Evolutionary conservation across 2,797 vertebrate species (phyloP), one percentile per base, ranked within the genome.

Genomic region (Argyrosomus regius): DNA sequence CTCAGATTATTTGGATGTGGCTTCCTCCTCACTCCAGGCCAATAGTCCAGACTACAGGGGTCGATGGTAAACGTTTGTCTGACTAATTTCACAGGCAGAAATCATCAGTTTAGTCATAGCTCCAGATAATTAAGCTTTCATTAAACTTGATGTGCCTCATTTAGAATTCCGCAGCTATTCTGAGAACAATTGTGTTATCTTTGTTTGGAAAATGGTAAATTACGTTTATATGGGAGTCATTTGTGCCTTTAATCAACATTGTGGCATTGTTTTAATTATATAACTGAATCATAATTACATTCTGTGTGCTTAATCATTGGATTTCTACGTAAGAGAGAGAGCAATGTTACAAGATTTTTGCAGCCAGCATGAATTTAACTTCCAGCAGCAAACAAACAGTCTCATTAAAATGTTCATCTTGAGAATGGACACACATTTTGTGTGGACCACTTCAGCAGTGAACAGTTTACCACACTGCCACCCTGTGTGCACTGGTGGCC

Each of bases 391-490:
- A 56, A 80, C 31, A 59, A 53, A 72, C 56, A 65, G 57, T 48
- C 41, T 84, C 72, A 50, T 67, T 65, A 76, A 16, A 41, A 2
- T 35, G 14, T 60, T 70, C 57, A 67, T 72, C 26, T 31, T 72
- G 35, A 43, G 5, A 22, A 50, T n/a, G 35, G 35, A 26, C 26
- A 10, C 22, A 67, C 49, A 63, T 4, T 35, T 28, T 28, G 24
- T 62, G 43, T 46, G 28, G 41, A 46, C 8, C 20, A 35, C 26
- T 71, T 69, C 26, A 76, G 65, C 52, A 18, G 35, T 60, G 11
- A 69, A 72, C 18, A 16, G 66, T 45, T 88, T 3, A n/a, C 79
- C 78, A 89, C 81, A 89, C 85, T 89, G 85, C 89, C 93, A 83
- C 83, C 90, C 62, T 81, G 90, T 92, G 90, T 82, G 73, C 78